Conservation (phyloP, 2,797 vertebrate species). For the Ataeniobius toweri region DNA sequence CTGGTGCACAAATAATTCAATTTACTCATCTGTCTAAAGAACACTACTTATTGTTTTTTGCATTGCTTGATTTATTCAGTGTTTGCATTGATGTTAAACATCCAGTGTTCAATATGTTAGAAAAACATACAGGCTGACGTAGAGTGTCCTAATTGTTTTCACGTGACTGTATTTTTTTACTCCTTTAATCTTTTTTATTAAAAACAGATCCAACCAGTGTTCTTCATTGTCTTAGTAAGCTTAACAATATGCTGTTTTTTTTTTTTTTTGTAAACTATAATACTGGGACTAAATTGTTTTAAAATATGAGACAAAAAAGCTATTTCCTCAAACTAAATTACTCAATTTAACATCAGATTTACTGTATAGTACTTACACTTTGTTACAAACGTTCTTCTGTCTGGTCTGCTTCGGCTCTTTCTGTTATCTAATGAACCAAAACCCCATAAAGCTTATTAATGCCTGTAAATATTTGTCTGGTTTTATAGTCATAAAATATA, state of each 20-base stretch:
- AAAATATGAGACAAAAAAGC: not conserved
- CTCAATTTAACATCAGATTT: not conserved
- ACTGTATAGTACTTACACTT: not conserved
- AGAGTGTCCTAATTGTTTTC: not conserved
- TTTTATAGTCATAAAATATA: not conserved
- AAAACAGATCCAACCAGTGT: not conserved
- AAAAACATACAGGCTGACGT: not conserved
- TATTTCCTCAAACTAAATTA: not conserved
- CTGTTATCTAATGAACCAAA: not conserved
- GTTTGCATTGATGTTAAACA: not conserved
- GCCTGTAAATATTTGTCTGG: not conserved
- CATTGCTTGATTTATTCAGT: not conserved
- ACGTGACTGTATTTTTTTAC: not conserved
- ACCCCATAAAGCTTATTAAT: not conserved
- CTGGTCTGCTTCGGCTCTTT: not conserved
- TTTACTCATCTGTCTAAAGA: not conserved
- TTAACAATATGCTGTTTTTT: not conserved
- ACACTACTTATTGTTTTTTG: not conserved
- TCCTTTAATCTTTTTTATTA: not conserved
- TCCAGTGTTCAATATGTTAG: not conserved
- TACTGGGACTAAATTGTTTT: not conserved
- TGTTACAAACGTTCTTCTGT: not conserved
- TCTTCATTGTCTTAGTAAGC: not conserved
- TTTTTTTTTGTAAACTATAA: not conserved
- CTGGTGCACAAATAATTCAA: not conserved